Evolutionary conservation across 1,140 invertebrate genomes (phyloP), one percentile per base, ranked within the genome.

Genomic region (Episyrphus balteatus): DNA sequence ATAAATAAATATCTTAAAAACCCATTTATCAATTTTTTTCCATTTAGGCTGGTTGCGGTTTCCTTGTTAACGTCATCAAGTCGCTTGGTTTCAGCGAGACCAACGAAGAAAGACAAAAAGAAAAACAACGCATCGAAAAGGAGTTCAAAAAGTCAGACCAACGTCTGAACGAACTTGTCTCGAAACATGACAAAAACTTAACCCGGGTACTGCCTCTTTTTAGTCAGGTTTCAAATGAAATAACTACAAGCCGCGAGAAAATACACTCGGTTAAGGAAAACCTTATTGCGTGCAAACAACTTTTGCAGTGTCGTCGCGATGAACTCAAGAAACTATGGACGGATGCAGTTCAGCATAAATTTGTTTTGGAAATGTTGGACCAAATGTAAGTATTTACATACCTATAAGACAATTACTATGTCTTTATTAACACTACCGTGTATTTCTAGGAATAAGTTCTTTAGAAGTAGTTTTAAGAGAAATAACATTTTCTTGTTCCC

Each of bases 251-350:
- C 47, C 77, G 91, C 39, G 82, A 86, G 55, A 86, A 85, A 57
- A 86, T 91, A 45, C 76, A 81, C 51, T 80, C 80, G 6, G 89
- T 95, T 1, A 91, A 90, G 62, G 89, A 92, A 50, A 88, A 92
- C 59, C 73, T 98, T 9, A 79, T 82, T 42, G 88, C 88, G 6
- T 97, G 92, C 67, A 92, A 95, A 64, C 84, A 83, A 17, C 70
- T 98, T 26, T 69, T 99, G 37, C 82, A 92, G 50, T 92, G 92
- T 70, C 81, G 90, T 50, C 76, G 92, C 41, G 92, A 96, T 58
- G 94, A 98, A 68, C 72, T 99, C 37, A 82, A 91, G 55, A 86
- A 92, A 57, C 73, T 96, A 43, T 96, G 92, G 88, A 73, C 87
- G 1, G 92, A 96, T 70, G 88, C 89, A 6, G 78, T 95, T 14